A percentile compares a stretch with the other conserved stretches of the same genome.
phyloP scores from a whole-genome alignment of 2,888 invertebrate genomes.

The Magallana nippona region DNA sequence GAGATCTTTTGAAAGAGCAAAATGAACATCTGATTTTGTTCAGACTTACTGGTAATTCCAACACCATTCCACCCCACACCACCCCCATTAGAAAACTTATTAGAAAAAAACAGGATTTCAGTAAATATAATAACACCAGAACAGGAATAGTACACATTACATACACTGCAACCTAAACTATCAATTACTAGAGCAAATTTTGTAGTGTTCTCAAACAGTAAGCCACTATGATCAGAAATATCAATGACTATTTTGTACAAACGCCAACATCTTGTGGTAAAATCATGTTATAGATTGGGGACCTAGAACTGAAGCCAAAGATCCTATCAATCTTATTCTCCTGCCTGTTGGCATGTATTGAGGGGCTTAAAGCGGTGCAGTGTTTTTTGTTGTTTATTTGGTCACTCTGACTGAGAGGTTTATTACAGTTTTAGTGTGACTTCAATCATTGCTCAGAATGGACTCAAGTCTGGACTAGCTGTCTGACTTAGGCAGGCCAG shows the following conservation, averaged over 20 bases:
- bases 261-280: too few species aligned
- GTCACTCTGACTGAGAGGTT: constrained; percentile 16
- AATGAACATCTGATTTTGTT: too few species aligned
- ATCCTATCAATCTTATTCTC: not conserved
- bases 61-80: too few species aligned
- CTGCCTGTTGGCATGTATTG: constrained; percentile 3
- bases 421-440: not conserved
- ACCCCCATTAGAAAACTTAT: too few species aligned
- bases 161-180: too few species aligned
- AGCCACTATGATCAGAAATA: not conserved
- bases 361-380: not conserved
- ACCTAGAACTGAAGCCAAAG: not conserved
- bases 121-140: too few species aligned
- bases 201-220: too few species aligned
- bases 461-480: not conserved
- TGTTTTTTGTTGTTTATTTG: not conserved
- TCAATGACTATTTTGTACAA: not conserved
- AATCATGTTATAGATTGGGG: not conserved
- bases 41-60: too few species aligned
- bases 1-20: too few species aligned
- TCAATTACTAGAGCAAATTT: too few species aligned
- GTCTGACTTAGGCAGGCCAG: not conserved
- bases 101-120: too few species aligned
- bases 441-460: not conserved
- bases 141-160: too few species aligned